Conservation (phyloP, 2,888 invertebrate genomes). For the Drosophila formosana region DNA sequence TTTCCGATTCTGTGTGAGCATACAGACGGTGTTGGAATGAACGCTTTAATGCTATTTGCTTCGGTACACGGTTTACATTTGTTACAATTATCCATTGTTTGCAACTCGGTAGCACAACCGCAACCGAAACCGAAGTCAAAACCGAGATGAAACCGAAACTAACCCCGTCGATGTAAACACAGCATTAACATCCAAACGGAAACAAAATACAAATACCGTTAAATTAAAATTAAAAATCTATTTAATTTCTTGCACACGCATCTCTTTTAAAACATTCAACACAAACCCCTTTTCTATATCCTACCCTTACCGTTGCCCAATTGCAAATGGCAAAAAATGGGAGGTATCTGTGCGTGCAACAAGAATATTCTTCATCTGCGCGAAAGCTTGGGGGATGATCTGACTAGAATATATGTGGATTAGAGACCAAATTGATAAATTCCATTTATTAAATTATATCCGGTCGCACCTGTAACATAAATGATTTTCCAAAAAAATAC, state of each 20-base stretch:
- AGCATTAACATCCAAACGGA: conserved; percentile 26
- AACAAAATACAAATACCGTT: conserved; percentile 41
- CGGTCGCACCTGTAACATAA: neutral
- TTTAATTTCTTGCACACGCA: conserved; percentile 19
- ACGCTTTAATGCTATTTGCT: conserved; percentile 77
- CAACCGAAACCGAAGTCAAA: conserved; percentile 1
- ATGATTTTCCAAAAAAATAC: no score
- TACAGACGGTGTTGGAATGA: conserved; percentile 43
- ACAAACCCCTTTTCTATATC: neutral
- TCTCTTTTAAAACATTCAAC: neutral
- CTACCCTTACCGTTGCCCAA: conserved; percentile 1
- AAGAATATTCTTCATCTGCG: neutral
- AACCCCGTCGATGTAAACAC: conserved; percentile 61
- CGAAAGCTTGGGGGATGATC: neutral
- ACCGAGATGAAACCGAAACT: conserved; percentile 38
- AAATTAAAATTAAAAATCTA: conserved; percentile 48
- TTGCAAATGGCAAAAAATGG: conserved; percentile 6
- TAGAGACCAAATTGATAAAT: no score
- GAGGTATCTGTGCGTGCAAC: conserved; percentile 1
- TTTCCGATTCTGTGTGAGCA: conserved; percentile 65
- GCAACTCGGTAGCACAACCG: conserved; percentile 51
- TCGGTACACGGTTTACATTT: conserved; percentile 78
- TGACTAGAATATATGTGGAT: neutral
- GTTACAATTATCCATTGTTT: conserved; percentile 74
- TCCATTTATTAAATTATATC: neutral